Evolutionary conservation across 2,888 invertebrate genomes (phyloP), one percentile per base, ranked within the genome.

Genomic region (Hydrotaea diabolus): DNA sequence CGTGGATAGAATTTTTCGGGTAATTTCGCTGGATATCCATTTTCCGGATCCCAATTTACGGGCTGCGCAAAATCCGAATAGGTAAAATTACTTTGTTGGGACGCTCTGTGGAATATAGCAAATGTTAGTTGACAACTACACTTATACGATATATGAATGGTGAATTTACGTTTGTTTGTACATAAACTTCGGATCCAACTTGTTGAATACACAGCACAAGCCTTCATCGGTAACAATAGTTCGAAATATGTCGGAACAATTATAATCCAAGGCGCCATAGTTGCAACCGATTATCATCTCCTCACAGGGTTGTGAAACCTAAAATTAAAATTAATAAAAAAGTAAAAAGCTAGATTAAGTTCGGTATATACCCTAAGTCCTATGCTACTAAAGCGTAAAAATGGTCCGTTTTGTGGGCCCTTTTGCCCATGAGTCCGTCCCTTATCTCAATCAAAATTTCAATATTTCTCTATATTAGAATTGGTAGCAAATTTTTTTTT

Each of bases 141-240:
- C n/a, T 49, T 39, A n/a, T n/a, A n/a, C n/a, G n/a, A n/a, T 39
- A 1, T 39, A 39, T 39, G 4, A 11, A 9, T 49, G 11, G 36
- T 57, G 53, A 3, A 78, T 81, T 76, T 85, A 83, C 85, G 8
- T 64, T 17, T 39, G 23, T 17, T 73, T 1, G 11, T 53, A 79
- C 86, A 86, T 83, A 80, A 81, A 87, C 11, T 72, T 71, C 1
- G 94, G 93, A 78, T 96, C 95, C 0, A 96, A 94, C 74, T 94
- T 94, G 89, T 97, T 97, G 90, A 97, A 97, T 7, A 95, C 95
- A 91, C 96, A 97, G 89, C 97, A 97, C 5, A 96, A 93, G 0
- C 97, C 97, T 90, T 96, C 96, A 88, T 97, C 96, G 0, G 96
- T 96, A 75, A 96, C 93, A 77, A 95, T 94, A 0, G 95, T 94